Conservation (phyloP, 2,113 vertebrate species). For the Ursus arctos region DNA sequence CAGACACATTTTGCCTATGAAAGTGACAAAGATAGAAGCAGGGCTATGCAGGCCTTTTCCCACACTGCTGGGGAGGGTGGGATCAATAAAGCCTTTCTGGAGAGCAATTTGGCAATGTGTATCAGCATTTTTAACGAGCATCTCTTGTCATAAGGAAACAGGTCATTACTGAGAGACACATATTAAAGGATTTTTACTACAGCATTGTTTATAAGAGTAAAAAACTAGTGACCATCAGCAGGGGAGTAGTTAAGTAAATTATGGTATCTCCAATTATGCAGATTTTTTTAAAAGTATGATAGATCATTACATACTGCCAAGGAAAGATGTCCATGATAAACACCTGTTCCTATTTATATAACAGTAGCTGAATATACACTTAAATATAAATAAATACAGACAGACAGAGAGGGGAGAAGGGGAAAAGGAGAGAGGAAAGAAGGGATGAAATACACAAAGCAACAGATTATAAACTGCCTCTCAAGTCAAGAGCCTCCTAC, state of each 20-base stretch:
- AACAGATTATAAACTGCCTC: background rate
- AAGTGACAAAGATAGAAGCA: conserved; percentile 11
- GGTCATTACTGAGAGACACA: background rate
- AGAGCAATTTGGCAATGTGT: background rate
- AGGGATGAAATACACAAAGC: background rate
- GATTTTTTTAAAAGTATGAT: conserved; percentile 6
- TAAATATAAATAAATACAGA: background rate
- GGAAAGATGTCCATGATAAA: conserved; percentile 45
- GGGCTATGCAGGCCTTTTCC: background rate
- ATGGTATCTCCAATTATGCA: background rate
- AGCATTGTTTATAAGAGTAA: conserved; percentile 35
- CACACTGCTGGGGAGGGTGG: background rate
- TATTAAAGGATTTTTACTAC: conserved; percentile 21
- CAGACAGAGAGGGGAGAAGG: background rate
- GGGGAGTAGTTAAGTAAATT: conserved; percentile 16
- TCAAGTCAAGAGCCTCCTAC: background rate
- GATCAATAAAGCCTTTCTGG: background rate
- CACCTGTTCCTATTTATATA: conserved; percentile 24
- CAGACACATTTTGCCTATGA: background rate
- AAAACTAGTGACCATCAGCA: background rate
- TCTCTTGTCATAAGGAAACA: conserved; percentile 4
- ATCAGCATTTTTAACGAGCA: background rate
- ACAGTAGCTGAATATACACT: background rate
- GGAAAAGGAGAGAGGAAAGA: background rate
- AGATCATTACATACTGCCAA: conserved; percentile 38